These are phyloP conservation scores for Falco concolor DNA, from an alignment of 2,797 vertebrate species.

Conservation along the genomic window DNA sequence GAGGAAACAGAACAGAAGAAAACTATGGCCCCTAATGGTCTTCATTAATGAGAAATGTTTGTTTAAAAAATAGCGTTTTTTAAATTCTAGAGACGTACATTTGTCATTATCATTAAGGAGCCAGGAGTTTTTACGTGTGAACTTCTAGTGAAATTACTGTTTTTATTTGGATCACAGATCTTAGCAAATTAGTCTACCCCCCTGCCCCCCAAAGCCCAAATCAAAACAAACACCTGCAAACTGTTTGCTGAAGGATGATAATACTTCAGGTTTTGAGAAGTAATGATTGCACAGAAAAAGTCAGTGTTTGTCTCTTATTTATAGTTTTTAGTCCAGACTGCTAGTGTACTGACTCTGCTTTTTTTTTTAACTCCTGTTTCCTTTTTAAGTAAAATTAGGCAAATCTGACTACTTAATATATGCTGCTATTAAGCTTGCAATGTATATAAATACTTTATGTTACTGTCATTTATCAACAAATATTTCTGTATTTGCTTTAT, in stretches of 20 bases:
- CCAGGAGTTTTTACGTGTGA: neutral
- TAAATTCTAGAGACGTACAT: neutral
- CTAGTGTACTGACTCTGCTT: neutral
- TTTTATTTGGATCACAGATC: neutral
- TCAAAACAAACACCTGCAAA: neutral
- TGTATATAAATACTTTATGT: neutral
- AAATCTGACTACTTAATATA: neutral
- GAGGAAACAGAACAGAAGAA: neutral
- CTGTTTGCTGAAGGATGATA: neutral
- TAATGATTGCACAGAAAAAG: neutral
- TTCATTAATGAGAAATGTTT: neutral
- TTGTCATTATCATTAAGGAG: neutral
- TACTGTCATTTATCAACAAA: neutral
- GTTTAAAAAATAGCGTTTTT: neutral
- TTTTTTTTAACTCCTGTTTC: neutral
- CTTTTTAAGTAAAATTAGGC: neutral
- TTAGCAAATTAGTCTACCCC: neutral
- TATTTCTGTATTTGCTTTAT: neutral
- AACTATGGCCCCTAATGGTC: neutral
- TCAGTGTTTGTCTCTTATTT: neutral
- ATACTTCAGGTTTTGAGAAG: neutral
- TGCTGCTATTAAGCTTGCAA: neutral
- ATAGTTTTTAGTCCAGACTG: neutral
- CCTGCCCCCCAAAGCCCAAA: rapidly evolving
- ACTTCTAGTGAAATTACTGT: neutral